These are phyloP conservation scores for Drosophila tripunctata DNA, from an alignment of 2,888 invertebrate genomes.

Conservation along the genomic window DNA sequence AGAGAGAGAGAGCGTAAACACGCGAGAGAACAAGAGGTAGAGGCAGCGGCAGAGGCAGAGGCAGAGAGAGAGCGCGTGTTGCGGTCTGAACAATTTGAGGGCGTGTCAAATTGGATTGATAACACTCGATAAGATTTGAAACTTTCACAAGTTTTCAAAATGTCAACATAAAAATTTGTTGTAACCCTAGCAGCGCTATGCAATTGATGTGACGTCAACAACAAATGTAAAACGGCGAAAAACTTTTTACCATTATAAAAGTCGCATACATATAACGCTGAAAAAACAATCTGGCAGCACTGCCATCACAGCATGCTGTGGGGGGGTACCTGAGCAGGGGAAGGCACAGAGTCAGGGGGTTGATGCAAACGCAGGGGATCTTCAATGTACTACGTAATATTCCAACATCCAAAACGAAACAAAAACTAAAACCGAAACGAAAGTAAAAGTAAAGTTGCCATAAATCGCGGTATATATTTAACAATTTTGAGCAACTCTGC, in stretches of 20 bases:
- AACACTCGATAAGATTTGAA: constrained; percentile 19
- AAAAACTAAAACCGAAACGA: constrained; percentile 7
- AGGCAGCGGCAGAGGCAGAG: constrained; percentile 11
- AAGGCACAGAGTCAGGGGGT: neutral
- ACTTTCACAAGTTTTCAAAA: constrained; percentile 17
- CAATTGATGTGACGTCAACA: constrained; percentile 17
- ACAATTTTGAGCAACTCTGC: constrained; percentile 23
- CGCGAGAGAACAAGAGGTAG: neutral
- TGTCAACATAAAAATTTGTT: neutral
- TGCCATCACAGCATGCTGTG: too few species aligned
- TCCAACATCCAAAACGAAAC: constrained; percentile 4
- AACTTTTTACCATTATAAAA: too few species aligned
- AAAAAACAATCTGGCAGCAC: constrained; percentile 34
- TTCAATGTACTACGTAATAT: constrained; percentile 12
- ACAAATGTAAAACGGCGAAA: too few species aligned
- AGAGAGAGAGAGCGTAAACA: constrained; percentile 24
- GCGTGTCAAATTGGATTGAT: constrained; percentile 34
- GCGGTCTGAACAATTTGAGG: constrained; percentile 12
- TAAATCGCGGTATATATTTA: constrained; percentile 39
- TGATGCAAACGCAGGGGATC: constrained; percentile 34
- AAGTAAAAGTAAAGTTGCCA: constrained; percentile 33
- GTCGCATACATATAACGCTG: too few species aligned
- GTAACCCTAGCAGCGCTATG: constrained; percentile 13
- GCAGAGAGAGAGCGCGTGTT: neutral
- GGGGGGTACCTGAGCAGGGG: neutral